Evolutionary conservation across 2,888 invertebrate genomes (phyloP), one percentile per base, ranked within the genome.

Genomic region (Galeruca laticollis): DNA sequence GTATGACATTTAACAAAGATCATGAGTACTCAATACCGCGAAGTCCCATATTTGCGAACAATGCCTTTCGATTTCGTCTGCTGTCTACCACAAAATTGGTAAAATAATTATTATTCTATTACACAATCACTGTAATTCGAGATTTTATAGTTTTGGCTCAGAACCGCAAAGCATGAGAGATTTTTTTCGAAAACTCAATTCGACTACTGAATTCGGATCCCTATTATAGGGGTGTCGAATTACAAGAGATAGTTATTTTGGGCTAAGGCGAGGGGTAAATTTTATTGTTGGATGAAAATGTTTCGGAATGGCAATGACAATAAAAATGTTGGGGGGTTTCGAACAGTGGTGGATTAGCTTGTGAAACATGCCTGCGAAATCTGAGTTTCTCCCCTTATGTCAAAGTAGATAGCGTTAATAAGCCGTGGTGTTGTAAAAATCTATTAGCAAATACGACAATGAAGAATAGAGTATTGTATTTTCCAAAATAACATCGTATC

Each of bases 101-200:
- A 59, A 52, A 71, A 49, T 60, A 68, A 73, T 60, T 66, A 73
- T 73, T 71, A 68, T 59, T 69, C 49, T 60, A 60, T 68, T 60
- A 67, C 11, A 64, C 67, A 61, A 68, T 68, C 65, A 60, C 40
- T 18, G 71, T 68, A 71, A 73, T 70, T 70, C 54, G 69, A 73
- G 69, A 73, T 63, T 71, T 68, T 71, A 49, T 63, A 62, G 60
- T 65, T 66, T 63, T 47, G 56, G 62, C 71, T 40, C 43, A 66
- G 71, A 70, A 70, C 71, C 71, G 57, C 71, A 43, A 65, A 59
- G 69, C 60, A 69, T 69, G 71, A 68, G 71, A 73, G 69, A 68
- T 68, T 68, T 66, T 47, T 35, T 65, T 59, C 13, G 31, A 57
- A 62, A 60, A 56, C 49, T 60, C 69, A 69, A 71, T 70, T 66